Base-by-base conservation (phyloP, 1,140 invertebrate species). In the Penaeus indicus region DNA sequence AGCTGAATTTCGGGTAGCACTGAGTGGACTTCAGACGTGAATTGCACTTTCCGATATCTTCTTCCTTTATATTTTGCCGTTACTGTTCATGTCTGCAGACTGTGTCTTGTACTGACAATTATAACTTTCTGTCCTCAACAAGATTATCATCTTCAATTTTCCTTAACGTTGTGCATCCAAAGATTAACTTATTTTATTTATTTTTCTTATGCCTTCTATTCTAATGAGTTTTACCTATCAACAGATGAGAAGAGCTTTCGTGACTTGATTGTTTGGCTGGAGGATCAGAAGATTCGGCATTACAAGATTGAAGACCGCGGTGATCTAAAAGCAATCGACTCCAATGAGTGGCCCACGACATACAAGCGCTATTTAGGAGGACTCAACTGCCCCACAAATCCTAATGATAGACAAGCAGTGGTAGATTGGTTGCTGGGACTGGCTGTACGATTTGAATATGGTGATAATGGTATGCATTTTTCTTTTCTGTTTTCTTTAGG, bases 271-370 rank as follows among this genome's bases (percentile, higher is more conserved):
- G 92, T 96, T 1, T 99, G 98, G 98, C 92, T 99, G 42, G 98
- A 99, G 93, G 97, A 98, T 92, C 97, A 98, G 92, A 98, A 97
- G 93, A 98, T 99, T 91, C 95, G 97, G 25, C 95, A 96, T 91
- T 97, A 97, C 91, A 96, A 95, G 91, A 96, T 97, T 87, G 96
- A 98, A 92, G 96, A 97, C 88, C 93, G 97, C 38, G 95, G 94
- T 89, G 93, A 93, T 2, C 92, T 99, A 32, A 94, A 96, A 78
- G 94, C 96, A 88, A 94, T 95, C 11, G 92, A 94, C 80, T 94
- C 94, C 27, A 92, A 93, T 3, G 92, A 95, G 63, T 99, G 98
- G 98, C 93, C 94, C 42, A 94, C 95, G 91, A 93, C 94, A 22
- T 98, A 96, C 93, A 92, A 95, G 67, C 94, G 95, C 92, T 99